phyloP scores from a whole-genome alignment of 92 coral and sea anemone species.

The Bergia puertoricense region DNA sequence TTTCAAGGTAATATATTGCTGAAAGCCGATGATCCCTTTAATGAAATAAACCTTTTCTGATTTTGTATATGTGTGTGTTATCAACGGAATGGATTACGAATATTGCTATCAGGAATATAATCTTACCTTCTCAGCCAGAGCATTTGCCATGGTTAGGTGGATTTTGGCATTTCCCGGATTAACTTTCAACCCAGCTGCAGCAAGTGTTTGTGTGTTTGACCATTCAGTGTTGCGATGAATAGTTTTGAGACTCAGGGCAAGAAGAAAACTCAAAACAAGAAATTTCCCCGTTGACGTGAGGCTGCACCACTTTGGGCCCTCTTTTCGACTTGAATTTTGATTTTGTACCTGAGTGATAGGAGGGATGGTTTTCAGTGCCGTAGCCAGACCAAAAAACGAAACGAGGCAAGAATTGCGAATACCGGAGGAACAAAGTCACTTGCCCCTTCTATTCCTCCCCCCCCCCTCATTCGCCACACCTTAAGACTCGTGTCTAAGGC shows the following conservation, averaged over 20 bases:
- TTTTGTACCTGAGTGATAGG: background rate
- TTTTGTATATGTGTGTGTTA: no score
- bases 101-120: background rate
- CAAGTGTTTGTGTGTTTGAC: constrained; percentile 63
- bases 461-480: no score
- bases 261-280: constrained; percentile 48
- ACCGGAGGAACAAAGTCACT: background rate
- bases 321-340: background rate
- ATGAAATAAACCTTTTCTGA: no score
- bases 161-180: constrained; percentile 87
- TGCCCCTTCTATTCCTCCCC: no score
- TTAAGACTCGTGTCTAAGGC: no score
- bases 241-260: constrained; percentile 55
- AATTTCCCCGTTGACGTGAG: constrained; percentile 38
- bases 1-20: no score
- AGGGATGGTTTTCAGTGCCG: no score
- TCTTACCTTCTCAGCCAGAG: constrained; percentile 72
- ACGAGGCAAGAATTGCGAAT: background rate
- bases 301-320: constrained; percentile 23
- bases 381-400: no score
- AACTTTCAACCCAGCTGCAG: constrained; percentile 69
- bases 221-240: constrained; percentile 79
- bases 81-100: background rate
- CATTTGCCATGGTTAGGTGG: constrained; percentile 72
- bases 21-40: no score